Evolutionary conservation across 1,140 invertebrate species (phyloP).

Genomic region (Cataglyphis hispanica): DNA sequence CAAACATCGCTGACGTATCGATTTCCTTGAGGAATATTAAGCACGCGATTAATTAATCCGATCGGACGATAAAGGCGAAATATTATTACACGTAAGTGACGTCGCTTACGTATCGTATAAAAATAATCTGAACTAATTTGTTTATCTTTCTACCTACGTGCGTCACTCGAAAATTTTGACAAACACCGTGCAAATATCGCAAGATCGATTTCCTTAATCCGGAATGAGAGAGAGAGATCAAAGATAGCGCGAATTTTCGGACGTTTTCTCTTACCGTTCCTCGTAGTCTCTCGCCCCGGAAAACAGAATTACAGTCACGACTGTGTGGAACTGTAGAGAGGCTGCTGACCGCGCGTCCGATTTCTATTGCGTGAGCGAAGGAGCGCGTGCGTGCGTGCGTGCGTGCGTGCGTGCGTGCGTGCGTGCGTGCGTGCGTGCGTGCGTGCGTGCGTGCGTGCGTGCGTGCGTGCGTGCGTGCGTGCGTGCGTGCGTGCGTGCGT

Average conservation of each 20-base stretch:
- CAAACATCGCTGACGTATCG: constrained; percentile 5
- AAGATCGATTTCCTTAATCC: background rate
- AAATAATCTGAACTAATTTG: background rate
- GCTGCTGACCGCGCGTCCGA: constrained; percentile 67
- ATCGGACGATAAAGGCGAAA: constrained; percentile 19
- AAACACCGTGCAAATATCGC: background rate
- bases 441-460: constrained; percentile 14
- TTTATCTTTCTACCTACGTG: background rate
- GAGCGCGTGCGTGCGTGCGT: background rate
- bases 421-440: background rate
- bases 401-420: constrained; percentile 39
- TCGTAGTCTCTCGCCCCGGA: background rate
- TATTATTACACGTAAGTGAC: constrained; percentile 9
- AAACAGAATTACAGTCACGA: constrained; percentile 11
- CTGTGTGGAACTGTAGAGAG: constrained; percentile 38
- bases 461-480: constrained; percentile 13
- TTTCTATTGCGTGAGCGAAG: constrained; percentile 58
- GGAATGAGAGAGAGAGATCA: background rate
- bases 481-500: constrained; percentile 11
- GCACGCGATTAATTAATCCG: constrained; percentile 34
- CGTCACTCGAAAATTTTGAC: background rate
- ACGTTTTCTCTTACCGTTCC: constrained; percentile 14
- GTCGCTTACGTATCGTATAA: background rate
- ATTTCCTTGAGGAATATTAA: constrained; percentile 35
- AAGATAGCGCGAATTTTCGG: constrained; percentile 13